phyloP scores from a whole-genome alignment of 2,797 vertebrate species.

The Aldrovandia affinis region DNA sequence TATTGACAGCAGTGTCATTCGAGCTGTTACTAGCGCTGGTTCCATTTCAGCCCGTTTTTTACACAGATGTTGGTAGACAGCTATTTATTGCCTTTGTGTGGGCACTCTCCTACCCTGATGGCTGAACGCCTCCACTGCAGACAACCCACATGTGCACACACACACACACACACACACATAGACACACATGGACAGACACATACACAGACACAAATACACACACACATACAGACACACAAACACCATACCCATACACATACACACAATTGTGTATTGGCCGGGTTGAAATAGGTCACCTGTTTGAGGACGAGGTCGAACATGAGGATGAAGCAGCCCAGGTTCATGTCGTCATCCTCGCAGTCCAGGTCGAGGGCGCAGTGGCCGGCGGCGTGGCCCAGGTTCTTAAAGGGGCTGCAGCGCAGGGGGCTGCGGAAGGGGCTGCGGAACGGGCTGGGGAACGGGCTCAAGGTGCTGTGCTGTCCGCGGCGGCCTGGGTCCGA shows the following conservation, averaged over 20 bases:
- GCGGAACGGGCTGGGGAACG: slow-evolving; percentile 95
- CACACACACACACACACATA: no score
- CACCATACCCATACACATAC: background rate
- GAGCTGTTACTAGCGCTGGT: background rate
- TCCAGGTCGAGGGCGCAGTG: slow-evolving; percentile 93
- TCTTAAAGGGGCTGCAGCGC: slow-evolving; percentile 92
- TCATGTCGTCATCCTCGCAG: slow-evolving; percentile 97
- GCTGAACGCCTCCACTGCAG: background rate
- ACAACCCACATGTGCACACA: slow-evolving; percentile 24
- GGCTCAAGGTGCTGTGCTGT: slow-evolving; percentile 90
- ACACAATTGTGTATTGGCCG: background rate
- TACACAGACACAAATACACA: background rate
- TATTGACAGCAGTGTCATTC: background rate
- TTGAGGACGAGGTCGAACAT: slow-evolving; percentile 99
- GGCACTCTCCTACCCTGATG: background rate
- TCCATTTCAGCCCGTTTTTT: background rate
- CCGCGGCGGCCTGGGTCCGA: slow-evolving; percentile 93
- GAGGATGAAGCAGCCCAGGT: slow-evolving; percentile 97
- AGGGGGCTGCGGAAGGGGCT: slow-evolving; percentile 93
- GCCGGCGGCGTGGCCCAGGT: slow-evolving; percentile 86
- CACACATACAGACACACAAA: background rate
- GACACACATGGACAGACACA: no score
- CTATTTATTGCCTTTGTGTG: background rate
- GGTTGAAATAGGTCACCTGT: slow-evolving; percentile 78
- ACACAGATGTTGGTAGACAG: background rate